Evolutionary conservation across 2,797 vertebrate genomes (phyloP).

Genomic region (Sarcophilus harrisii): DNA sequence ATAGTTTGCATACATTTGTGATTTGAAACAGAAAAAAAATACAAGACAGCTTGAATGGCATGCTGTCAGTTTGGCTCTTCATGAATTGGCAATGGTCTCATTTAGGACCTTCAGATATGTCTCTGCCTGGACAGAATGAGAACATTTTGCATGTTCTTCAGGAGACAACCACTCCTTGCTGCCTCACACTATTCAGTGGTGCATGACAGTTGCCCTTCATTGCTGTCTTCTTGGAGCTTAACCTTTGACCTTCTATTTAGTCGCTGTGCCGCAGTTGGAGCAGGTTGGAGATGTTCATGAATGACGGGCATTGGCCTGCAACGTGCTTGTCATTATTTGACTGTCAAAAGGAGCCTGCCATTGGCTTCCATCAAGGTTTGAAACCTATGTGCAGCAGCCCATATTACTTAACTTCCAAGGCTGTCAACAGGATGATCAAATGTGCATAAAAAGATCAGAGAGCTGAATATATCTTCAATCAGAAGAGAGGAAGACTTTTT

Average conservation of each 20-base stretch:
- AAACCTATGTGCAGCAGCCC: conserved; percentile 93
- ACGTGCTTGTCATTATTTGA: conserved; percentile 92
- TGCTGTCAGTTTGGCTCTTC: conserved; percentile 91
- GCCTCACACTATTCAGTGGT: conserved; percentile 88
- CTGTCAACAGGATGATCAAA: conserved; percentile 94
- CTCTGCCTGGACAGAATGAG: conserved; percentile 88
- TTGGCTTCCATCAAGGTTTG: conserved; percentile 89
- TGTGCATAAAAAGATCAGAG: conserved; percentile 85
- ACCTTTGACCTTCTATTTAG: conserved; percentile 93
- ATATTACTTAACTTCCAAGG: conserved; percentile 90
- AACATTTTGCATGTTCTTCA: conserved; percentile 88
- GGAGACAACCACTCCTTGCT: conserved; percentile 92
- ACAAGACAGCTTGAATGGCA: conserved; percentile 94
- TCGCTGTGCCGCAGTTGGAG: conserved; percentile 82
- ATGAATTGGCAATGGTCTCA: conserved; percentile 91
- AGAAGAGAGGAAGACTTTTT: conserved; percentile 88
- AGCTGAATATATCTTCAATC: conserved; percentile 83
- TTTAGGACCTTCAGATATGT: conserved; percentile 90
- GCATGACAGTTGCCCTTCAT: conserved; percentile 99
- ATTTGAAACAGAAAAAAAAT: conserved; percentile 83
- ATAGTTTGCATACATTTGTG: conserved; percentile 93
- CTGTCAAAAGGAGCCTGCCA: conserved; percentile 91
- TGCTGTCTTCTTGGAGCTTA: conserved; percentile 95
- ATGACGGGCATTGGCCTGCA: conserved; percentile 92
- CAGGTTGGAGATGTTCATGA: conserved; percentile 85